These are phyloP conservation scores for Astatotilapia flaviijosephi DNA, from an alignment of 2,113 vertebrate genomes.

Conservation along the genomic window DNA sequence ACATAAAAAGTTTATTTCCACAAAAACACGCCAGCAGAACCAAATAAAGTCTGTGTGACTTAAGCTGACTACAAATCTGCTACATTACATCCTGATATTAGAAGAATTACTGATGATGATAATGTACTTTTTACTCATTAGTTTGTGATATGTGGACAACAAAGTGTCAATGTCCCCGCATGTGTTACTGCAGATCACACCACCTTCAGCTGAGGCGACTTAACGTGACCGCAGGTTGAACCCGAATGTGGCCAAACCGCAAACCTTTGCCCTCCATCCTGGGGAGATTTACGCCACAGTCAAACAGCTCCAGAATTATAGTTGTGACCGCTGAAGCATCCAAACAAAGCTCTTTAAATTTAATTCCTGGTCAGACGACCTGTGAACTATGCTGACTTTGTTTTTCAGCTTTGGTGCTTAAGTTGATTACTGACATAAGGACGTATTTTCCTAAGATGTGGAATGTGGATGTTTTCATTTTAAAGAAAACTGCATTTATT, in stretches of 20 bases:
- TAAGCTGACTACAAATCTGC: neutral
- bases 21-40: neutral
- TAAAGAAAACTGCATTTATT: neutral
- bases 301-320: constrained; percentile 21
- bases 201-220: constrained; percentile 57
- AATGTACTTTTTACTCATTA: neutral
- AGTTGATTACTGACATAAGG: neutral
- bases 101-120: neutral
- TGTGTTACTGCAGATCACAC: neutral
- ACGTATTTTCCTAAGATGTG: neutral
- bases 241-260: constrained; percentile 7
- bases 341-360: neutral
- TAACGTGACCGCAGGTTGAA: constrained; percentile 48
- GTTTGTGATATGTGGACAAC: neutral
- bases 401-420: constrained; percentile 6
- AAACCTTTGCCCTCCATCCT: constrained; percentile 47
- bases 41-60: neutral
- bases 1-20: neutral
- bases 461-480: neutral
- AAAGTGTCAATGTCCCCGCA: neutral
- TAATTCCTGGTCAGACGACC: constrained; percentile 14
- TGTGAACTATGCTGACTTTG: constrained; percentile 9
- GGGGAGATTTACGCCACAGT: constrained; percentile 42
- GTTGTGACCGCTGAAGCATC: neutral
- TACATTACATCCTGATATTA: neutral